These are phyloP conservation scores for Ctenochaetus hawaiiensis DNA, from an alignment of 2,797 vertebrate species.

Conservation along the genomic window DNA sequence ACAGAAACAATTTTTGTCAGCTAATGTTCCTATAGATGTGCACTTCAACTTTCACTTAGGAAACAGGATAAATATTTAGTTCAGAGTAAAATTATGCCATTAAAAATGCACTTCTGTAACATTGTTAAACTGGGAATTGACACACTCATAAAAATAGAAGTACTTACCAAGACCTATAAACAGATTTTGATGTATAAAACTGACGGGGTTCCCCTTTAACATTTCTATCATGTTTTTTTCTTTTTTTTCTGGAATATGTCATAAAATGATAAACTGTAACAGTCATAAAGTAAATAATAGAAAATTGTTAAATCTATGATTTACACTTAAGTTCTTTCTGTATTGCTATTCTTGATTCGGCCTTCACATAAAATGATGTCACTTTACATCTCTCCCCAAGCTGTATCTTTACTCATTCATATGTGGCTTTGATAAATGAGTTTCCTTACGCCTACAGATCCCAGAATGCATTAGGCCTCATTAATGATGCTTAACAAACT, in stretches of 20 bases:
- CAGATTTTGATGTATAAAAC: no score
- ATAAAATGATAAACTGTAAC: neutral
- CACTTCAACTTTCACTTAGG: neutral
- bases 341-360: neutral
- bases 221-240: neutral
- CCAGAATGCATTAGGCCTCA: slow-evolving; percentile 59
- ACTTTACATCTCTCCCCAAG: neutral
- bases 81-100: neutral
- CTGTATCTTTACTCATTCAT: slow-evolving; percentile 10
- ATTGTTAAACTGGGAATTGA: neutral
- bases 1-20: neutral
- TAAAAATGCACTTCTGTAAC: neutral
- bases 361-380: neutral
- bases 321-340: neutral
- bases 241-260: neutral
- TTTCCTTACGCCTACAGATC: slow-evolving; percentile 30
- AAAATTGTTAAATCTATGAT: neutral
- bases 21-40: neutral
- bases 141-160: no score
- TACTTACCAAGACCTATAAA: no score
- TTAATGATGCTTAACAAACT: slow-evolving; percentile 35
- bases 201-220: no score
- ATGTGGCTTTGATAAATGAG: slow-evolving; percentile 23
- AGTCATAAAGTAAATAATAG: neutral
- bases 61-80: neutral